phyloP scores from a whole-genome alignment of 2,888 invertebrate species.

The Pemphredon lugubris region DNA sequence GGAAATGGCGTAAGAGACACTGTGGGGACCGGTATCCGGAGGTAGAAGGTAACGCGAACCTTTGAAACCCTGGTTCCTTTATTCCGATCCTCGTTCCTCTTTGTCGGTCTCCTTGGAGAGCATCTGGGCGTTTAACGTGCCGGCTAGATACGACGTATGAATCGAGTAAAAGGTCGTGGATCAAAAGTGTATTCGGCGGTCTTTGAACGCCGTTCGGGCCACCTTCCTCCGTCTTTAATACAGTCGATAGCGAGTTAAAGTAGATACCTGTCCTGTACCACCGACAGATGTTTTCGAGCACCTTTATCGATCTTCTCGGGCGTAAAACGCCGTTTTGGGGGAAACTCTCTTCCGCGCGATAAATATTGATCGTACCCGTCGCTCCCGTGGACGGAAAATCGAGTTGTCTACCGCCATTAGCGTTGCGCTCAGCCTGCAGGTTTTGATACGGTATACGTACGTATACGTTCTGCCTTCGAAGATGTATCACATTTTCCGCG shows the following conservation, averaged over 20 bases:
- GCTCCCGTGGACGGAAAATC: too few species aligned
- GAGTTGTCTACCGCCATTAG: too few species aligned
- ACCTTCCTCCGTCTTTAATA: not conserved
- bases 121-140: slow-evolving; percentile 1
- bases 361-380: too few species aligned
- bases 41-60: not conserved
- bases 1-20: not conserved
- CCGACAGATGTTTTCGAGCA: not conserved
- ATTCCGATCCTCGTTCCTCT: not conserved
- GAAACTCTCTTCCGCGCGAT: too few species aligned
- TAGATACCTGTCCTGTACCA: not conserved
- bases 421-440: too few species aligned
- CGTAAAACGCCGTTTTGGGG: too few species aligned
- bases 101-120: not conserved
- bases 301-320: too few species aligned
- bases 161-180: slow-evolving; percentile 25
- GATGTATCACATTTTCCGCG: too few species aligned
- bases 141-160: slow-evolving; percentile 10
- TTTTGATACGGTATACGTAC: too few species aligned
- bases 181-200: slow-evolving; percentile 4
- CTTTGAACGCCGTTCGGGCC: slow-evolving; percentile 12
- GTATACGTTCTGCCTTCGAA: too few species aligned
- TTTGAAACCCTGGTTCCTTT: not conserved
- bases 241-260: not conserved
- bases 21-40: not conserved